A percentile compares a stretch with the other conserved stretches of the same genome.
phyloP scores from a whole-genome alignment of 1,140 invertebrate genomes.

The Scaptomyza montana region DNA sequence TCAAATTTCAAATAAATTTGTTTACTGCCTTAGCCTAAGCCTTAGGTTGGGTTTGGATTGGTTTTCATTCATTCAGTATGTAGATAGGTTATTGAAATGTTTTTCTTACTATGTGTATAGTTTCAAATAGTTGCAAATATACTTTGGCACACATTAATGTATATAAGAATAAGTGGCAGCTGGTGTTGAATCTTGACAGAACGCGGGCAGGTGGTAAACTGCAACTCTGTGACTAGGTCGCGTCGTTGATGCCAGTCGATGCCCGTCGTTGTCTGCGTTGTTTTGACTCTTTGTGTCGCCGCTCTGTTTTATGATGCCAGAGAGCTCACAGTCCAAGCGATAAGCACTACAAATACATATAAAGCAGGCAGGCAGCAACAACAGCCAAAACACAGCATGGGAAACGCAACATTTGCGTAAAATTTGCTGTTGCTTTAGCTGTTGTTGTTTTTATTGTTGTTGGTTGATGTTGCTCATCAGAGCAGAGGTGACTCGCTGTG shows the following conservation, averaged over 20 bases:
- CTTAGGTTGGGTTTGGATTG: no score
- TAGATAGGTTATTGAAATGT: no score
- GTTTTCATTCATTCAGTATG: no score
- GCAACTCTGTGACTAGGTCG: constrained; percentile 46
- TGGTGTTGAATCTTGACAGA: constrained; percentile 43
- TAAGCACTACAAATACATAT: constrained; percentile 54
- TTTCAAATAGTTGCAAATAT: constrained; percentile 48
- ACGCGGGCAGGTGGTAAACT: constrained; percentile 49
- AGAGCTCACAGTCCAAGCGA: constrained; percentile 45
- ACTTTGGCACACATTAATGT: neutral
- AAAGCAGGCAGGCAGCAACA: constrained; percentile 52
- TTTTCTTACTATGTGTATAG: neutral
- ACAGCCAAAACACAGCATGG: constrained; percentile 59
- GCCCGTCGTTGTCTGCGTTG: constrained; percentile 13
- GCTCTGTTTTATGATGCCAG: constrained; percentile 67
- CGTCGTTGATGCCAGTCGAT: no score
- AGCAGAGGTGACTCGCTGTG: constrained; percentile 74
- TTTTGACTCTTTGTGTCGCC: constrained; percentile 37
- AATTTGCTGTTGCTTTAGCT: constrained; percentile 41
- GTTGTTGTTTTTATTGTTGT: constrained; percentile 17
- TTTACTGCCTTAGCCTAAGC: no score
- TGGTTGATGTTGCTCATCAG: constrained; percentile 50
- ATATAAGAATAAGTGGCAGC: constrained; percentile 26
- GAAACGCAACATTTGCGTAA: constrained; percentile 78
- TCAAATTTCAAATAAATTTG: no score